Percentiles rank a stretch among this genome's conserved stretches.
phyloP scores from a whole-genome alignment of 2,888 invertebrate species.

The Polydrusus cervinus region DNA sequence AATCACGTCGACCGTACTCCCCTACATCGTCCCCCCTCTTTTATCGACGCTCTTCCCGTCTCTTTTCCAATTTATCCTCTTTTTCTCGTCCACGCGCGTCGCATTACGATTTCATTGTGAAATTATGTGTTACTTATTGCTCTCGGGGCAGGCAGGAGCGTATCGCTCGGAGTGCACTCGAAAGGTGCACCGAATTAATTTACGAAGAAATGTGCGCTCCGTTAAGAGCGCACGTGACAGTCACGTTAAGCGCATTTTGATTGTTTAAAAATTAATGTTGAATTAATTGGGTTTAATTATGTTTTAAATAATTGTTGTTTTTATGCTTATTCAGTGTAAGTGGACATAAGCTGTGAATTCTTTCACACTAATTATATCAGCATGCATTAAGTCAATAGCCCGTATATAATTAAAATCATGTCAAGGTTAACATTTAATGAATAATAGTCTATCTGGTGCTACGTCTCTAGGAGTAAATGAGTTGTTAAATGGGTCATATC shows the following conservation, averaged over 20 bases:
- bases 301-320: slow-evolving; percentile 24
- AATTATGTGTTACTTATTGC: slow-evolving; percentile 58
- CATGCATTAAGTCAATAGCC: slow-evolving; percentile 10
- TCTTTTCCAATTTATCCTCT: slow-evolving; percentile 29
- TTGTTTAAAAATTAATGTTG: slow-evolving; percentile 35
- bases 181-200: slow-evolving; percentile 52
- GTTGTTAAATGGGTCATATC: slow-evolving; percentile 4
- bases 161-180: slow-evolving; percentile 48
- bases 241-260: slow-evolving; percentile 45
- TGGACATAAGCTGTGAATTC: not conserved
- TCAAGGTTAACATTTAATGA: slow-evolving; percentile 1
- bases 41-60: slow-evolving; percentile 14
- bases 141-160: slow-evolving; percentile 48
- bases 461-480: not conserved
- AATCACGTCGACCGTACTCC: slow-evolving; percentile 53
- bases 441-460: not conserved
- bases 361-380: not conserved
- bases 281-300: slow-evolving; percentile 28
- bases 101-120: slow-evolving; percentile 57
- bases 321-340: not conserved
- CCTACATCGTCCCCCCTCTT: slow-evolving; percentile 49
- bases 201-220: slow-evolving; percentile 36
- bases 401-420: slow-evolving; percentile 15
- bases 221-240: slow-evolving; percentile 46
- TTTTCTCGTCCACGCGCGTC: slow-evolving; percentile 53